phyloP scores from a whole-genome alignment of 2,888 invertebrate genomes.

The Caradrina clavipalpis region DNA sequence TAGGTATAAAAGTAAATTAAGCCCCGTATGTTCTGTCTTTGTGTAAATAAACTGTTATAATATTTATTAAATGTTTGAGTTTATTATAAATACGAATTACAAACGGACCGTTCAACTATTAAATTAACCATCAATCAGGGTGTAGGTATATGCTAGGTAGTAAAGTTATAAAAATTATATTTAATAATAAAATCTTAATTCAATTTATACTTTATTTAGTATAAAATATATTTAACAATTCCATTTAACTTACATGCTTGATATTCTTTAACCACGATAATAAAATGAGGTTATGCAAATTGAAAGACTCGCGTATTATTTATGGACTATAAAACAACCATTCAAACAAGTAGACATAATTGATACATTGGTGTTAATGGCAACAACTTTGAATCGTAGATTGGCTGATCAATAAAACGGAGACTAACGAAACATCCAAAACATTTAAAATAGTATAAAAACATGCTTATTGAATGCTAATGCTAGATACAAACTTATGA shows the following conservation, averaged over 20 bases:
- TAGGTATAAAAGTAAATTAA: constrained; percentile 60
- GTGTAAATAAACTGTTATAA: constrained; percentile 75
- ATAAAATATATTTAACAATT: constrained; percentile 84
- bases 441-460: constrained; percentile 32
- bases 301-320: constrained; percentile 39
- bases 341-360: constrained; percentile 22
- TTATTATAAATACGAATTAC: constrained; percentile 1
- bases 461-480: constrained; percentile 41
- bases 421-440: constrained; percentile 17
- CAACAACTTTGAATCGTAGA: constrained; percentile 2
- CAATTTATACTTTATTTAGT: constrained; percentile 80
- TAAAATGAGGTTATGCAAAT: constrained; percentile 62
- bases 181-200: constrained; percentile 47
- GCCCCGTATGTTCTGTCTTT: constrained; percentile 60
- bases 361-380: constrained; percentile 6
- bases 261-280: constrained; percentile 70
- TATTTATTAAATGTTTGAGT: constrained; percentile 38
- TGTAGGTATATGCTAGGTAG: neutral
- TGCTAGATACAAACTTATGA: constrained; percentile 48
- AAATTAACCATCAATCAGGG: neutral
- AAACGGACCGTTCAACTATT: neutral
- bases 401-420: constrained; percentile 15
- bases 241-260: constrained; percentile 78
- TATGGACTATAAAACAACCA: constrained; percentile 40
- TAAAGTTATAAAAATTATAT: neutral